A percentile compares a stretch with the other conserved stretches of the same genome.
Evolutionary conservation across 2,888 invertebrate genomes (phyloP).

Genomic region (Corythucha ciliata): DNA sequence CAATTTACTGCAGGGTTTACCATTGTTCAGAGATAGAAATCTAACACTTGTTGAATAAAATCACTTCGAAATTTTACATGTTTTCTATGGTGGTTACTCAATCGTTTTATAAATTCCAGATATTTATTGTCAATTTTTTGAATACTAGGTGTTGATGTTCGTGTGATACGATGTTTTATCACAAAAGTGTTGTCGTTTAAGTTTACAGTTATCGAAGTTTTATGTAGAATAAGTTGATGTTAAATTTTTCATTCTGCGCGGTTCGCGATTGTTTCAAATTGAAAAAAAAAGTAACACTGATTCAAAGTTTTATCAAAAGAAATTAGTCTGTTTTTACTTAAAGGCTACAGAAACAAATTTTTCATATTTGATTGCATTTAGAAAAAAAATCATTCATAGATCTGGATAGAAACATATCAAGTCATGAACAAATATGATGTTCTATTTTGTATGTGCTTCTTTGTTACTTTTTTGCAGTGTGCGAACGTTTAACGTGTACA

Average conservation of each 20-base stretch:
- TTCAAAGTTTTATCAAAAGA: constrained; percentile 13
- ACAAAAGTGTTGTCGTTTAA: too few species aligned
- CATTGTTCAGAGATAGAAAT: constrained; percentile 18
- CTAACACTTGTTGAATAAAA: constrained; percentile 20
- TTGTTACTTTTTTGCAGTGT: constrained; percentile 24
- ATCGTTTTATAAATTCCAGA: constrained; percentile 8
- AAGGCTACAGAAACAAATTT: constrained; percentile 12
- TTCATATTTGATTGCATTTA: constrained; percentile 21
- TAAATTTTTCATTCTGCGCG: constrained; percentile 16
- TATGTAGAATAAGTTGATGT: too few species aligned
- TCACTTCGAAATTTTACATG: constrained; percentile 19
- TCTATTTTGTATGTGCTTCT: constrained; percentile 26
- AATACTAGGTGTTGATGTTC: too few species aligned
- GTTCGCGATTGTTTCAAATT: neutral
- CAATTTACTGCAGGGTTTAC: constrained; percentile 23
- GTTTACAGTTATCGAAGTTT: too few species aligned
- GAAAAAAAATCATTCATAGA: constrained; percentile 22
- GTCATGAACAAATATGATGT: constrained; percentile 22
- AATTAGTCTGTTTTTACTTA: neutral
- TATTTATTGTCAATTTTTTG: too few species aligned
- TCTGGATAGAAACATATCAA: constrained; percentile 26
- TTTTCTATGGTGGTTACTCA: constrained; percentile 9
- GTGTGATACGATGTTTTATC: too few species aligned
- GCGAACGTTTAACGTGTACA: constrained; percentile 22
- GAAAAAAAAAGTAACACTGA: neutral